Evolutionary conservation across 1,140 invertebrate species (phyloP).

Genomic region (Leptinotarsa texana): DNA sequence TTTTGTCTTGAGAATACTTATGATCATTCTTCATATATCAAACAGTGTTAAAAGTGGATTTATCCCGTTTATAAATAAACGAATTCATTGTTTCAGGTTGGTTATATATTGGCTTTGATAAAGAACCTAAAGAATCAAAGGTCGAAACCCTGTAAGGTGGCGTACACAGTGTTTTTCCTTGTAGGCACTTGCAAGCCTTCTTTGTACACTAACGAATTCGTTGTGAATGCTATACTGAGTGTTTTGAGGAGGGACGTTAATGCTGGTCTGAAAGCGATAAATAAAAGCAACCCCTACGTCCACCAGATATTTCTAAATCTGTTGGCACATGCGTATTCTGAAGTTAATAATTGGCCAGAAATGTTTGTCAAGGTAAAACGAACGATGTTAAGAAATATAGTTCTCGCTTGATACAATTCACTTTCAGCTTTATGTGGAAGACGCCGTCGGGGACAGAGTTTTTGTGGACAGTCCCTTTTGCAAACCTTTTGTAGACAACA

Average conservation of each 20-base stretch:
- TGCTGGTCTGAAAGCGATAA: conserved; percentile 70
- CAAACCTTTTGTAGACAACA: conserved; percentile 90
- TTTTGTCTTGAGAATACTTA: too few relatives aligned
- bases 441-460: conserved; percentile 86
- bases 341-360: conserved; percentile 78
- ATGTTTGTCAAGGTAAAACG: conserved; percentile 72
- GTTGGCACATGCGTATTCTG: conserved; percentile 78
- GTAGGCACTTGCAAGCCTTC: conserved; percentile 78
- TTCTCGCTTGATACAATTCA: neutral
- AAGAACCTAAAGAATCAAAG: conserved; percentile 68
- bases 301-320: conserved; percentile 86
- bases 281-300: conserved; percentile 78
- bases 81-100: conserved; percentile 49
- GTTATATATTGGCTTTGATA: conserved; percentile 64
- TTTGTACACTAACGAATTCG: conserved; percentile 78
- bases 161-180: conserved; percentile 79
- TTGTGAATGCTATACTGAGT: conserved; percentile 79
- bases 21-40: too few relatives aligned
- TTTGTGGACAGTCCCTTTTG: conserved; percentile 94
- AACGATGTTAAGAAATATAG: neutral
- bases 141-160: conserved; percentile 79
- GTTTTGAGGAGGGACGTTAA: conserved; percentile 79
- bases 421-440: conserved; percentile 86
- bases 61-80: too few relatives aligned
- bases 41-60: too few relatives aligned